phyloP scores from a whole-genome alignment of 2,113 vertebrate species.

The Gavialis gangeticus region DNA sequence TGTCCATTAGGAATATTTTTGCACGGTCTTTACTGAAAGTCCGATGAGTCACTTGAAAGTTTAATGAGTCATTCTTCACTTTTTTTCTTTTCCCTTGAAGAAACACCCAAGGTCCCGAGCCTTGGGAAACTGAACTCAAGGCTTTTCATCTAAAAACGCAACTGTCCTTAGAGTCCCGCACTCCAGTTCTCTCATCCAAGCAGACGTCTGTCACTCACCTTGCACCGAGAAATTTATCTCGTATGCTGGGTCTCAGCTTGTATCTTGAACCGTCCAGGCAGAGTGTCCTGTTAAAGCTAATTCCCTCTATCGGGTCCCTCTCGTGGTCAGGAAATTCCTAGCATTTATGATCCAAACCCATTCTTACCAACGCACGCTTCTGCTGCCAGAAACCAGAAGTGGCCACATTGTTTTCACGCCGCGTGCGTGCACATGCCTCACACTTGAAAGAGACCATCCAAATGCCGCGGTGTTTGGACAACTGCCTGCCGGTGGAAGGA shows the following conservation, averaged over 20 bases:
- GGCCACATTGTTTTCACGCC: background rate
- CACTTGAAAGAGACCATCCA: background rate
- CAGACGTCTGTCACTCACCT: background rate
- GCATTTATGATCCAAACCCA: slow-evolving; percentile 5
- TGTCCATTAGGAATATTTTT: slow-evolving; percentile 74
- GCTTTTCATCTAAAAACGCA: background rate
- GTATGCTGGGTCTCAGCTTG: slow-evolving; percentile 3
- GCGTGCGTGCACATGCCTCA: background rate
- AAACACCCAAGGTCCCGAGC: slow-evolving; percentile 25
- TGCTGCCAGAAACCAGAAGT: background rate
- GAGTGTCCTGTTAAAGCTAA: slow-evolving; percentile 23
- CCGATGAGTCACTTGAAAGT: slow-evolving; percentile 68
- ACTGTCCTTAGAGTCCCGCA: background rate
- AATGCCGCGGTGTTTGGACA: background rate
- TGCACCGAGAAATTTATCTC: background rate
- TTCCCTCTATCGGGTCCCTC: slow-evolving; percentile 14
- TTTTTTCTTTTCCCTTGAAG: slow-evolving; percentile 53
- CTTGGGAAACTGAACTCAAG: background rate
- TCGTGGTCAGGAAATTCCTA: slow-evolving; percentile 48
- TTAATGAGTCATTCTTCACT: slow-evolving; percentile 67
- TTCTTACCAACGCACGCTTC: background rate
- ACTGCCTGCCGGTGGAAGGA: background rate
- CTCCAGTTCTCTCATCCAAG: background rate
- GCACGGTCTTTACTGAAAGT: slow-evolving; percentile 72
- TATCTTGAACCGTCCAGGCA: slow-evolving; percentile 23